Percentiles rank a stretch among this genome's conserved stretches.
These are phyloP conservation scores for Xestia c-nigrum DNA, from an alignment of 2,888 invertebrate species.

Conservation along the genomic window DNA sequence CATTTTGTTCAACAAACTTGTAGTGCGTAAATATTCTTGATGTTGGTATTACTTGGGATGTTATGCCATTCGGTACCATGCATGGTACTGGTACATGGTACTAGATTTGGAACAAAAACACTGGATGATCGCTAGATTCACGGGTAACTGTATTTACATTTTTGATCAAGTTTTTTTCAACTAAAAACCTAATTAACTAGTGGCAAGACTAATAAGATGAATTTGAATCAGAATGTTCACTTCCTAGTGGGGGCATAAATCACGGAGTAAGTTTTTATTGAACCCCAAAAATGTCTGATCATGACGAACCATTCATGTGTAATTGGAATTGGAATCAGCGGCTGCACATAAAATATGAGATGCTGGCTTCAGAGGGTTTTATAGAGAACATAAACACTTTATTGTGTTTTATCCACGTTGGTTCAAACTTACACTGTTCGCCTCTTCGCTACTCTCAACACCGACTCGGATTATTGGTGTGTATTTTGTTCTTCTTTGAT, in stretches of 20 bases:
- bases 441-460: constrained; percentile 58
- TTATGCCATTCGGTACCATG: not conserved
- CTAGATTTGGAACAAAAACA: not conserved
- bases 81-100: too few species aligned
- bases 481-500: constrained; percentile 24
- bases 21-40: not conserved
- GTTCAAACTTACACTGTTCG: constrained; percentile 75
- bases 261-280: constrained; percentile 84
- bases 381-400: constrained; percentile 89
- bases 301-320: constrained; percentile 88
- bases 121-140: not conserved
- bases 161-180: constrained; percentile 61
- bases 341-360: constrained; percentile 88
- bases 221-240: constrained; percentile 78
- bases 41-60: not conserved
- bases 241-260: constrained; percentile 84
- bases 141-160: constrained; percentile 3
- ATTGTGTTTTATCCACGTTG: constrained; percentile 83
- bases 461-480: constrained; percentile 12
- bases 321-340: constrained; percentile 90
- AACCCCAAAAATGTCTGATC: constrained; percentile 86
- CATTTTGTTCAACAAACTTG: constrained; percentile 15
- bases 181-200: constrained; percentile 77
- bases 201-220: constrained; percentile 80
- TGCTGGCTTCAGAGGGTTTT: constrained; percentile 84